Evolutionary conservation across 2,888 invertebrate genomes (phyloP).

Genomic region (Dicyrtoma fusca): DNA sequence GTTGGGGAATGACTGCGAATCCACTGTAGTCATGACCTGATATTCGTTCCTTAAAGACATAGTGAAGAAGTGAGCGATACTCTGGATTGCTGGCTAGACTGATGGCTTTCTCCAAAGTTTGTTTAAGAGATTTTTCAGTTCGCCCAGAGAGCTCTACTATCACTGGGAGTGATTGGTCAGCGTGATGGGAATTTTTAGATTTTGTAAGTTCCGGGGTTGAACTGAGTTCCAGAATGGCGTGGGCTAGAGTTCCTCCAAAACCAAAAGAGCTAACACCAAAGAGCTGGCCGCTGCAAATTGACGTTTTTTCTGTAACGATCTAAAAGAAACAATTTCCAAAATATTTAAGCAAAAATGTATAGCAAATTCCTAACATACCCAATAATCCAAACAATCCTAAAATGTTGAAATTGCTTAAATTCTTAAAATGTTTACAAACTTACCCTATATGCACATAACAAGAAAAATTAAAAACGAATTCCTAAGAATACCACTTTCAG

Average conservation of each 20-base stretch:
- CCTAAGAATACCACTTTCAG: too few relatives aligned
- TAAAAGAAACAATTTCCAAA: too few relatives aligned
- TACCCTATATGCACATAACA: too few relatives aligned
- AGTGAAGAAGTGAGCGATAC: background rate
- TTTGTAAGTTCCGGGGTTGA: too few relatives aligned
- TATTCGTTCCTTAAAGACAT: too few relatives aligned
- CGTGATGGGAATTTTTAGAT: too few relatives aligned
- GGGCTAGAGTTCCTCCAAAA: background rate
- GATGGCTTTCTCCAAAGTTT: background rate
- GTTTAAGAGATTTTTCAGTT: background rate
- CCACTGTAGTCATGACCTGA: background rate
- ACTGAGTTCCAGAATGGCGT: background rate
- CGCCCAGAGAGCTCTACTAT: background rate
- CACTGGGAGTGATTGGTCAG: background rate
- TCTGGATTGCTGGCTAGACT: background rate
- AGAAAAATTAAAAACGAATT: too few relatives aligned
- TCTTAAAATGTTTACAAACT: too few relatives aligned
- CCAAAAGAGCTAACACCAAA: background rate
- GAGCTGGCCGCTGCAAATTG: background rate
- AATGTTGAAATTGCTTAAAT: too few relatives aligned
- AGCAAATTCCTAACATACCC: too few relatives aligned
- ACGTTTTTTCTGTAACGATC: background rate
- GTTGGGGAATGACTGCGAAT: background rate
- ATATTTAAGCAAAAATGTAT: too few relatives aligned
- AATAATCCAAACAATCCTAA: too few relatives aligned